Evolutionary conservation across 2,113 vertebrate species (phyloP), one percentile per base, ranked within the genome.

Genomic region (Heloderma charlesbogerti): DNA sequence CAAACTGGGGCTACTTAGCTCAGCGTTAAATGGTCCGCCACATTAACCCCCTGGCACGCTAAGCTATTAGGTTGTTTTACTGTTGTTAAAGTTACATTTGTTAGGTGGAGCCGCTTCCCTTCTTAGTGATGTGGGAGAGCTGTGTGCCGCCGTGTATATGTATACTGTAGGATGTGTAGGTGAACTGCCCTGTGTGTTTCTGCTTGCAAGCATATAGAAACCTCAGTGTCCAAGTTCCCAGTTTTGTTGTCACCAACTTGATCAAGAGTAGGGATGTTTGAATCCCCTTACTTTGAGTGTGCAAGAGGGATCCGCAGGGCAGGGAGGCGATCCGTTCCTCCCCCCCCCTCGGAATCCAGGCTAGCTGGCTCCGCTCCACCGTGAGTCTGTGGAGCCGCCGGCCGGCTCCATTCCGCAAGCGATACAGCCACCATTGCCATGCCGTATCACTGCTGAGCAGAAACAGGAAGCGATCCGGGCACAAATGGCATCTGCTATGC

Each of bases 41-140:
- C 97, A 97, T 97, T 98, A 98, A 97, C 97, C 97, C 97, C 98
- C 97, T 95, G 97, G 98, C 97, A 97, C 75, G 98, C 96, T 27
- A 92, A 97, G 96, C 97, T 98, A 97, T 98, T 98, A 98, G 96
- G 93, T 94, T 97, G 97, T 96, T 97, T 97, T 97, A 97, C 94
- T 98, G 97, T 97, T 97, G 97, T 97, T 97, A 97, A 97, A 97
- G 97, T 97, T 97, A 93, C 97, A 97, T 97, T 97, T 97, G 96
- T 97, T 97, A 97, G 97, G 97, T 96, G 91, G 93, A 97, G 97
- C 96, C 95, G 95, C 95, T 97, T 96, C 95, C 97, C 96, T 96
- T 96, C 94, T 97, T 95, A 92, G 94, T 92, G 40, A 88, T 84
- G 93, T 48, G 88, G 80, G 80, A 77, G 89, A 91, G 84, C 89